Conservation (phyloP, 2,888 invertebrate genomes). For the Drosophila cracens region DNA sequence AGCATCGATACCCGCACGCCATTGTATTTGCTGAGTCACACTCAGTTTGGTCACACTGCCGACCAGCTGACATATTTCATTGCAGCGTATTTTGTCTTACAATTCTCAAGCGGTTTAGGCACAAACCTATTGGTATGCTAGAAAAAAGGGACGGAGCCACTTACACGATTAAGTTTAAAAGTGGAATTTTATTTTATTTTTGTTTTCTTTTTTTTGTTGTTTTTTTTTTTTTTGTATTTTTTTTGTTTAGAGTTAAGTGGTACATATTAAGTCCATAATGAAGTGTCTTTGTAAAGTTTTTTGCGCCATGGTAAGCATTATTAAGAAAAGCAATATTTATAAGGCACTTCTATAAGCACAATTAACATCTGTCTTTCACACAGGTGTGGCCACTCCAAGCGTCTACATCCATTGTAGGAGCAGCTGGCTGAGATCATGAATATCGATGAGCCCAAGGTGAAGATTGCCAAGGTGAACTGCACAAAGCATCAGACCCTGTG, state of each 20-base stretch:
- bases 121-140: too few species aligned
- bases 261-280: too few species aligned
- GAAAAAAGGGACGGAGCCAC: too few species aligned
- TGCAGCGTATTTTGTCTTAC: conserved; percentile 38
- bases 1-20: conserved; percentile 17
- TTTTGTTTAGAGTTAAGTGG: too few species aligned
- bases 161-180: too few species aligned
- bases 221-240: too few species aligned
- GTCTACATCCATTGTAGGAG: conserved; percentile 90
- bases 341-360: too few species aligned
- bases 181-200: too few species aligned
- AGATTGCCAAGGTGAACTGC: conserved; percentile 94
- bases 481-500: conserved; percentile 91
- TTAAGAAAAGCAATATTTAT: background rate
- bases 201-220: too few species aligned
- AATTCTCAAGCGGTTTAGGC: too few species aligned
- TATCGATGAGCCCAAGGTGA: conserved; percentile 87
- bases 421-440: conserved; percentile 89
- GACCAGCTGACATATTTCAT: conserved; percentile 10
- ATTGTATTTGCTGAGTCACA: background rate
- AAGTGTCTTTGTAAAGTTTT: conserved; percentile 92
- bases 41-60: conserved; percentile 33
- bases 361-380: background rate
- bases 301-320: conserved; percentile 90
- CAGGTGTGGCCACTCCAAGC: conserved; percentile 93